phyloP scores from a whole-genome alignment of 2,888 invertebrate species.

The Ectemnius cavifrons region DNA sequence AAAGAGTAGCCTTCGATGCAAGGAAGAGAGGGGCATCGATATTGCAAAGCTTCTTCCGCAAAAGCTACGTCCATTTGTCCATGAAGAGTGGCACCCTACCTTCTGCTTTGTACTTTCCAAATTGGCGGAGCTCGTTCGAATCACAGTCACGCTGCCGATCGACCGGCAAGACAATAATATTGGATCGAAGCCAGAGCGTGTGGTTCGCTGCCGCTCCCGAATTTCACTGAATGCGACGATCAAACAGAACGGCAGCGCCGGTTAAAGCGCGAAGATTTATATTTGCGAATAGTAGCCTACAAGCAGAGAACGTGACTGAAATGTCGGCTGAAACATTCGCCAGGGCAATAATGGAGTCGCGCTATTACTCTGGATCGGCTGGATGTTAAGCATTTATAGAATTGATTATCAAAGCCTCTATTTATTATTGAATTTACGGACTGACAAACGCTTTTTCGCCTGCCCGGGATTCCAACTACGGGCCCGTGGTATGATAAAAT shows the following conservation, averaged over 20 bases:
- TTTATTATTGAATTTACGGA: slow-evolving; percentile 5
- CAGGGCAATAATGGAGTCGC: background rate
- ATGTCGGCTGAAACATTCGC: background rate
- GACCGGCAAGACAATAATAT: slow-evolving; percentile 48
- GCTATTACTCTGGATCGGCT: background rate
- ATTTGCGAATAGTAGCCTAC: slow-evolving; percentile 7
- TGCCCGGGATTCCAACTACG: slow-evolving; percentile 4
- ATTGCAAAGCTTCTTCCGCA: slow-evolving; percentile 58
- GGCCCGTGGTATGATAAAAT: slow-evolving; percentile 23
- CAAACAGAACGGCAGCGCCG: background rate
- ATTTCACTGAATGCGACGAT: slow-evolving; percentile 19
- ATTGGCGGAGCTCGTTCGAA: slow-evolving; percentile 45
- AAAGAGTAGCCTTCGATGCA: slow-evolving; percentile 31
- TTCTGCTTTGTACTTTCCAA: slow-evolving; percentile 55
- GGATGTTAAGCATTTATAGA: slow-evolving; percentile 9
- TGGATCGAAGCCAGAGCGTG: slow-evolving; percentile 36
- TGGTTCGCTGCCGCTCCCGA: background rate
- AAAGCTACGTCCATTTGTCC: slow-evolving; percentile 55
- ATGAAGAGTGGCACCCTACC: slow-evolving; percentile 55
- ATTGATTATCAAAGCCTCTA: slow-evolving; percentile 1
- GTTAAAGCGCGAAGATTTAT: slow-evolving; percentile 8
- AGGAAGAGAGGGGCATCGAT: slow-evolving; percentile 42
- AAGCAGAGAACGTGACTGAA: slow-evolving; percentile 1
- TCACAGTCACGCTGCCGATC: slow-evolving; percentile 41
- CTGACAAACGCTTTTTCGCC: slow-evolving; percentile 13